These are phyloP conservation scores for Colaptes auratus DNA, from an alignment of 2,113 vertebrate genomes.

Conservation along the genomic window DNA sequence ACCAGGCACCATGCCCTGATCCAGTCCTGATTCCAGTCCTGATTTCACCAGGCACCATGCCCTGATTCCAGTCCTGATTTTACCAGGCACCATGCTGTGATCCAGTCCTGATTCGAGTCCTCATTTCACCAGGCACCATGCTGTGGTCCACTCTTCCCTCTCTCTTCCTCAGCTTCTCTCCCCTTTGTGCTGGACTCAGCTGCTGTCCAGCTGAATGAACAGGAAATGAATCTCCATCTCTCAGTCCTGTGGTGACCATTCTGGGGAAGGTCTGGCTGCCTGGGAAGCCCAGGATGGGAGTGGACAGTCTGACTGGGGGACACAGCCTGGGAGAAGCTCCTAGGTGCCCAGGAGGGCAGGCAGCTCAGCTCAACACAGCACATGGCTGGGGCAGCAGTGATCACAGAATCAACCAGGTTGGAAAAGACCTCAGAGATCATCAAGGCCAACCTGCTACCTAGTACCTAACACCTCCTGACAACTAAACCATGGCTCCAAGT, in stretches of 20 bases:
- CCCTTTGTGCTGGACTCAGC: neutral
- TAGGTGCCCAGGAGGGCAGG: accelerated
- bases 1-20: neutral
- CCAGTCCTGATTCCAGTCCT: neutral
- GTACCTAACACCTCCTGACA: too few relatives aligned
- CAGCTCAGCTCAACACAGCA: neutral
- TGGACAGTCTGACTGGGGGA: neutral
- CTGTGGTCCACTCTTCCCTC: neutral
- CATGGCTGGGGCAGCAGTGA: accelerated
- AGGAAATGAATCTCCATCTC: neutral
- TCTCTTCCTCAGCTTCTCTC: neutral
- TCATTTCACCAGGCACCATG: neutral
- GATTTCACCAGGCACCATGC: neutral
- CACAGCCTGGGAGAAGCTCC: neutral
- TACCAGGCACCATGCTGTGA: neutral
- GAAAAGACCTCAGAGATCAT: too few relatives aligned
- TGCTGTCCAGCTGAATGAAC: neutral
- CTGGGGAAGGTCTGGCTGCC: neutral
- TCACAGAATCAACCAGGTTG: too few relatives aligned
- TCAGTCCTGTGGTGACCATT: neutral
- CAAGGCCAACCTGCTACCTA: too few relatives aligned
- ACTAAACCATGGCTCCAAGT: too few relatives aligned
- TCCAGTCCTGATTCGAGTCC: neutral
- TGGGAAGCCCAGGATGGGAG: neutral
- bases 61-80: too few relatives aligned